These are phyloP conservation scores for Calephelis virginiensis DNA, from an alignment of 1,140 invertebrate species.

Conservation along the genomic window DNA sequence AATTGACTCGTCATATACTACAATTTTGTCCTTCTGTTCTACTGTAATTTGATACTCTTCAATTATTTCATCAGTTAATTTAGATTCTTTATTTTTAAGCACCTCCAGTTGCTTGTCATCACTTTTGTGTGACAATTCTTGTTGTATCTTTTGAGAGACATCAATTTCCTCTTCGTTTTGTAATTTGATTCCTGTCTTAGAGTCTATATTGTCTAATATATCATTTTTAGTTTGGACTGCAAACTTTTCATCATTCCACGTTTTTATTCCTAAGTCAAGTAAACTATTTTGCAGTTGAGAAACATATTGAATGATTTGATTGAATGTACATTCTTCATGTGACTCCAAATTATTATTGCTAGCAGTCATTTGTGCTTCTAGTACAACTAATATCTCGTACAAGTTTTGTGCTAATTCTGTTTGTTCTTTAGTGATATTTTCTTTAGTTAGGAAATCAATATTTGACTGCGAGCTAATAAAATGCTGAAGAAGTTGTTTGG, in stretches of 20 bases:
- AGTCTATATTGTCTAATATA: neutral
- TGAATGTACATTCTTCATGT: neutral
- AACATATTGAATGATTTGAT: neutral
- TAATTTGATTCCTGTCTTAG: too few species aligned
- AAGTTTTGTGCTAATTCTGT: slow-evolving; percentile 3
- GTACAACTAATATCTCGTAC: neutral
- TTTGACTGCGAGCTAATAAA: neutral
- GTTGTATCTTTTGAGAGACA: too few species aligned
- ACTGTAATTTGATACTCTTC: neutral
- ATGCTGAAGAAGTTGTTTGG: neutral
- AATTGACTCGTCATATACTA: neutral
- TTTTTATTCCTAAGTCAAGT: neutral
- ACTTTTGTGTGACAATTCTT: neutral
- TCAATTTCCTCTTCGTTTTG: too few species aligned
- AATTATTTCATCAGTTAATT: neutral
- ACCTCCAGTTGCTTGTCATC: neutral
- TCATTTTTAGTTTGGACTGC: neutral
- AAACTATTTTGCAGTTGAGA: neutral
- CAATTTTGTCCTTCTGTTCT: neutral
- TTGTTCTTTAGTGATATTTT: slow-evolving; percentile 1
- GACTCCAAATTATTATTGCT: neutral
- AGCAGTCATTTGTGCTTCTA: neutral
- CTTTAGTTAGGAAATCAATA: slow-evolving; percentile 1
- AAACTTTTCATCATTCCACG: neutral
- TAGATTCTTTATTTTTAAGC: neutral